These are phyloP conservation scores for Sarcophaga variegata DNA, from an alignment of 2,888 invertebrate genomes.

Conservation along the genomic window DNA sequence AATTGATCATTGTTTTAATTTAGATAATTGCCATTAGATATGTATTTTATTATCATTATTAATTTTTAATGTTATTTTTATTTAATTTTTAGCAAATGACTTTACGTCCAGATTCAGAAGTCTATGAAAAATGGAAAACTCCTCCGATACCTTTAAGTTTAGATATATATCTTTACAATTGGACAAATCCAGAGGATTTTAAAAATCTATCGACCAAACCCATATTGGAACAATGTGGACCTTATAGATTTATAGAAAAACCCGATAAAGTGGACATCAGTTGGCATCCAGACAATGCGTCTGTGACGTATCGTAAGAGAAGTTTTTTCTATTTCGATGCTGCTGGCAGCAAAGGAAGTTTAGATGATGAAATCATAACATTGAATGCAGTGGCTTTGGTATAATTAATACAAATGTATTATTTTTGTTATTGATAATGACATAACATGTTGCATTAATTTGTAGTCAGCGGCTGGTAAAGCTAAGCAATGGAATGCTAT, in stretches of 20 bases:
- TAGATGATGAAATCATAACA: constrained; percentile 73
- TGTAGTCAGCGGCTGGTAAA: constrained; percentile 82
- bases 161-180: constrained; percentile 89
- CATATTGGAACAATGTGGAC: constrained; percentile 84
- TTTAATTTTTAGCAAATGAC: constrained; percentile 84
- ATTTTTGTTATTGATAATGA: constrained; percentile 12
- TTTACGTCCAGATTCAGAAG: constrained; percentile 84
- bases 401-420: constrained; percentile 77
- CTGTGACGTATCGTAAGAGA: constrained; percentile 87
- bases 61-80: background rate
- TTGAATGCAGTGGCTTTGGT: constrained; percentile 91
- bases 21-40: no score
- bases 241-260: constrained; percentile 86
- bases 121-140: constrained; percentile 88
- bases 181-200: constrained; percentile 89
- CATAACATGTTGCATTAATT: constrained; percentile 19
- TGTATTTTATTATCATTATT: background rate
- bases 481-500: constrained; percentile 84
- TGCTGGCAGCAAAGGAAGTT: constrained; percentile 73
- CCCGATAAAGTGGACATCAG: constrained; percentile 87
- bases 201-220: constrained; percentile 84
- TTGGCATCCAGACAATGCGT: constrained; percentile 87
- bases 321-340: constrained; percentile 86
- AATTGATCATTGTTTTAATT: no score
- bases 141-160: constrained; percentile 85